Base-by-base conservation (phyloP, 2,888 invertebrate genomes). In the Caenorhabditis sinica region DNA sequence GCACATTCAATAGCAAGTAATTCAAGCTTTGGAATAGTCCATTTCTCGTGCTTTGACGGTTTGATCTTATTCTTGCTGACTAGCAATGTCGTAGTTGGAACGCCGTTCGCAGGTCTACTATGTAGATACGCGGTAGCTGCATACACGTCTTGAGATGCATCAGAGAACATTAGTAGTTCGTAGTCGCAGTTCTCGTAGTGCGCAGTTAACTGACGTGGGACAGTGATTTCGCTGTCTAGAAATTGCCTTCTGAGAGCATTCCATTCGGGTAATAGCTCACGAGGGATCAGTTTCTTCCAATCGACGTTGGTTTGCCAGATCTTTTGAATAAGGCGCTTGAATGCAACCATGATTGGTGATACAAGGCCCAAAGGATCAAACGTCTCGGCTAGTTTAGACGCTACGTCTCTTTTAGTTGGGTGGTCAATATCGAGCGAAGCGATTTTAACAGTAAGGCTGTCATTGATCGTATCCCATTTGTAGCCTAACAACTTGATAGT, bases 21-120 rank as follows among this genome's bases (percentile, higher is more conserved):
- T 33, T 74, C 74, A 17, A 74, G 1, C 17, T 53, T 63, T 2
- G 74, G 63, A 9, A 65, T 74, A 28, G 74, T 63, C 49, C 20
- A 53, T 5, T 23, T 65, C 15, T 17, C 25, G 3, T 33, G 36
- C n/a, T 51, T 40, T 1, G 74, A 6, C 15, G 74, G 65, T 36
- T n/a, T 63, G 53, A 63, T 65, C n/a, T 63, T 66, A 11, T 43
- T 45, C 20, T 63, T 36, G 74, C 13, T 51, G 11, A 13, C 13
- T 13, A 49, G 15, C 1, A 49, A 17, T 6, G 17, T 17, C 17
- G 17, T 17, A 1, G n/a, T 17, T 13, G 49, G 49, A 49, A 6
- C 1, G 49, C 5, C 13, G 13, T 49, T 17, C 1, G 6, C 28
- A n/a, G n/a, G n/a, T 17, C n/a, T 30, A 13, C 30, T 51, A n/a